Conservation (phyloP, 2,113 vertebrate species). For the Pontoporia blainvillei region DNA sequence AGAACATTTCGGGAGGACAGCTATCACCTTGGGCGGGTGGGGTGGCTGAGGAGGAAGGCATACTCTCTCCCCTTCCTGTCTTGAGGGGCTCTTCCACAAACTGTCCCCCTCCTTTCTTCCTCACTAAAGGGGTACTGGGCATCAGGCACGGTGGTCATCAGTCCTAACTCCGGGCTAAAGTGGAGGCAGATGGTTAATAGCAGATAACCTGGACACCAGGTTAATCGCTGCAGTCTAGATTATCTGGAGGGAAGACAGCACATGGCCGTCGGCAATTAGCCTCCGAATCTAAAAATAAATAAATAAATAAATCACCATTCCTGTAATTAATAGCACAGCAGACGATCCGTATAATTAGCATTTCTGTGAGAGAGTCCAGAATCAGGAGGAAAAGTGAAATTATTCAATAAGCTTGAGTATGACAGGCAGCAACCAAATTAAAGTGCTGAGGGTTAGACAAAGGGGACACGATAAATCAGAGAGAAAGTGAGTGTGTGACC, state of each 20-base stretch:
- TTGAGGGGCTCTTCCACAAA: not conserved
- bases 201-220: slow-evolving; percentile 51
- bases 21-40: not conserved
- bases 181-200: slow-evolving; percentile 40
- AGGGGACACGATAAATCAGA: not conserved
- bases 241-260: slow-evolving; percentile 62
- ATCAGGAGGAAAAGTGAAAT: slow-evolving; percentile 53
- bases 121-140: not conserved
- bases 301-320: slow-evolving; percentile 40
- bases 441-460: not conserved
- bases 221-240: slow-evolving; percentile 58
- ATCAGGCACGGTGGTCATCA: not conserved
- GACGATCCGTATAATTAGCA: slow-evolving; percentile 68
- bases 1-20: not conserved
- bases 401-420: slow-evolving; percentile 42
- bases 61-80: not conserved
- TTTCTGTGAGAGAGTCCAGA: slow-evolving; percentile 19
- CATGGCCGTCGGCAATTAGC: slow-evolving; percentile 65
- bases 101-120: not conserved
- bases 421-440: slow-evolving; percentile 54
- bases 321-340: slow-evolving; percentile 68
- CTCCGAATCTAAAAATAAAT: slow-evolving; percentile 20
- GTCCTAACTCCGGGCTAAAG: not conserved
- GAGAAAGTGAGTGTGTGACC: not conserved
- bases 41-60: not conserved